phyloP scores from a whole-genome alignment of 2,797 vertebrate species.

The Tapera naevia region DNA sequence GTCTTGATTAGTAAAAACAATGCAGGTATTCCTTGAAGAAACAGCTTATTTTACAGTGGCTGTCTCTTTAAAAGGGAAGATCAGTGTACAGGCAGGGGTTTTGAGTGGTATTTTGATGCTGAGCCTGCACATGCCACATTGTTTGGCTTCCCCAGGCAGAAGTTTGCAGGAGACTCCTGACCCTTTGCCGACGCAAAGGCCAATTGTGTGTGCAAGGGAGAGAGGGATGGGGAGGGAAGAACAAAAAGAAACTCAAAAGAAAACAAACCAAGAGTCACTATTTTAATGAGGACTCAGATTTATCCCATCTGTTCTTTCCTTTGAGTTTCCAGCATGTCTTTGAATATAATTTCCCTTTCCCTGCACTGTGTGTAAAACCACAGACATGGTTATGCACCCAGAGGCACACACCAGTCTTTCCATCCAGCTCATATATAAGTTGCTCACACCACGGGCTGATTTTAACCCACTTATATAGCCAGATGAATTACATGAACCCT shows the following conservation, averaged over 20 bases:
- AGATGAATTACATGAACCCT: neutral
- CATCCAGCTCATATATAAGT: neutral
- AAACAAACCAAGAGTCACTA: conserved; percentile 37
- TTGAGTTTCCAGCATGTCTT: conserved; percentile 1
- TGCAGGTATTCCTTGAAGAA: conserved; percentile 42
- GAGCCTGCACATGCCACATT: conserved; percentile 59
- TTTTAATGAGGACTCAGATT: conserved; percentile 64
- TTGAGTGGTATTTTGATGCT: conserved; percentile 69
- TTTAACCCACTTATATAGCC: neutral
- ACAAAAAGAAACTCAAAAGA: conserved; percentile 45
- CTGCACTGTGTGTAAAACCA: neutral
- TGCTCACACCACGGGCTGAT: neutral
- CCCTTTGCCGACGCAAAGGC: neutral
- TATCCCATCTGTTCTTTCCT: conserved; percentile 42
- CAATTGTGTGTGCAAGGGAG: neutral
- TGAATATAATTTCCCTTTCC: neutral
- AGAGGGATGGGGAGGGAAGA: conserved; percentile 1
- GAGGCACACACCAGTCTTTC: neutral
- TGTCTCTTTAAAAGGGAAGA: conserved; percentile 71
- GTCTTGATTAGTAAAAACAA: conserved; percentile 65
- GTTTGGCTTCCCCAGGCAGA: conserved; percentile 61
- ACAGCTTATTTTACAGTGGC: conserved; percentile 23
- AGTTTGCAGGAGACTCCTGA: conserved; percentile 58
- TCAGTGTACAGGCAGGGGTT: conserved; percentile 36
- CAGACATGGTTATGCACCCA: neutral